Evolutionary conservation across 2,888 invertebrate genomes (phyloP).

Genomic region (Coronaproctus castanopsis): DNA sequence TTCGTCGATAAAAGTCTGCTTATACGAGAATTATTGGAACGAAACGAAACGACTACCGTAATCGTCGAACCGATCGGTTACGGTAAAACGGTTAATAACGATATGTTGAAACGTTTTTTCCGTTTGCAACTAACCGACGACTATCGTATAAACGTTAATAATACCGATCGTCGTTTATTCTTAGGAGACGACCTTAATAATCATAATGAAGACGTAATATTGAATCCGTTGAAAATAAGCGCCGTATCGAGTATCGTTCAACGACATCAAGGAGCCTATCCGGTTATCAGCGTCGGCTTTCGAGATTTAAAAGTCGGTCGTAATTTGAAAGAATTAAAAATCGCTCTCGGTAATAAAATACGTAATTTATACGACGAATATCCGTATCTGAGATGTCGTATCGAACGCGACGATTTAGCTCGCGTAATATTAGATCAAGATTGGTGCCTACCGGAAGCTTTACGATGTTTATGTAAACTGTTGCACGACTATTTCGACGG

Average conservation of each 20-base stretch:
- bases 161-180: background rate
- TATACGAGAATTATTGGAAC: background rate
- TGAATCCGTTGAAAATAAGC: background rate
- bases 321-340: background rate
- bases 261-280: background rate
- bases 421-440: background rate
- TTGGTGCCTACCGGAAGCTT: background rate
- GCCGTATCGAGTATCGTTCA: background rate
- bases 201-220: background rate
- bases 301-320: background rate
- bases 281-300: background rate
- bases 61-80: background rate
- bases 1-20: background rate
- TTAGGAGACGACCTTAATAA: background rate
- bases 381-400: background rate
- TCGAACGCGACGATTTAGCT: background rate
- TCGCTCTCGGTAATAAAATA: background rate
- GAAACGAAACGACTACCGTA: background rate
- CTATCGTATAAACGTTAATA: background rate
- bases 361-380: background rate
- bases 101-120: background rate
- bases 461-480: background rate
- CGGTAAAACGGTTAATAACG: background rate
- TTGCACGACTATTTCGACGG: background rate
- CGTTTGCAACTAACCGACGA: background rate